Evolutionary conservation across 2,113 vertebrate genomes (phyloP).

Genomic region (Perca schrenkii): DNA sequence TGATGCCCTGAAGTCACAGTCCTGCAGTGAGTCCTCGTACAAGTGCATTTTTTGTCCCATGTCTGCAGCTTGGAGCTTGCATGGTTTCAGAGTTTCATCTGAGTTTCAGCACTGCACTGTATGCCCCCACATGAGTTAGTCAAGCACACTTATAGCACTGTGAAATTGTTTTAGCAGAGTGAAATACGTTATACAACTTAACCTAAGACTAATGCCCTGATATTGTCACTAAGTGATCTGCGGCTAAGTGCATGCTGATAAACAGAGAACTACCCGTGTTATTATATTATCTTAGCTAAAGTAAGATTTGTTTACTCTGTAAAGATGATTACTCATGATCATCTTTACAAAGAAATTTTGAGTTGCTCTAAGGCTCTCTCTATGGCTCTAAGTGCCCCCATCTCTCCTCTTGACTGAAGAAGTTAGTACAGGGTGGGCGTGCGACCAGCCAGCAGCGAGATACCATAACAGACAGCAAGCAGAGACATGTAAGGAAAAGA

Average conservation of each 20-base stretch:
- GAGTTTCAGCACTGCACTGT: background rate
- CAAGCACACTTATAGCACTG: slow-evolving; percentile 3
- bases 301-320: slow-evolving; percentile 25
- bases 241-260: slow-evolving; percentile 51
- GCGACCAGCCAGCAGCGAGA: slow-evolving; percentile 12
- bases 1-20: background rate
- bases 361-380: slow-evolving; percentile 14
- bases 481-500: slow-evolving; percentile 69
- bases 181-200: slow-evolving; percentile 34
- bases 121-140: slow-evolving; percentile 12
- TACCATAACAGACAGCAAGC: slow-evolving; percentile 48
- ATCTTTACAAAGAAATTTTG: slow-evolving; percentile 2
- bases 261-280: slow-evolving; percentile 36
- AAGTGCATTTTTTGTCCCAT: background rate
- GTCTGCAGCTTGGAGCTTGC: background rate
- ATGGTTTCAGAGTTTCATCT: slow-evolving; percentile 5
- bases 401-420: slow-evolving; percentile 17
- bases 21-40: background rate
- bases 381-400: slow-evolving; percentile 27
- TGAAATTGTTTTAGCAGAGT: slow-evolving; percentile 26
- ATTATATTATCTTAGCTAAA: slow-evolving; percentile 5
- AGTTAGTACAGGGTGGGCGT: background rate
- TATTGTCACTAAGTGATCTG: slow-evolving; percentile 31
- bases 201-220: slow-evolving; percentile 41
- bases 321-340: slow-evolving; percentile 9